phyloP scores from a whole-genome alignment of 2,113 vertebrate species.

The Neodon shergylaensis region DNA sequence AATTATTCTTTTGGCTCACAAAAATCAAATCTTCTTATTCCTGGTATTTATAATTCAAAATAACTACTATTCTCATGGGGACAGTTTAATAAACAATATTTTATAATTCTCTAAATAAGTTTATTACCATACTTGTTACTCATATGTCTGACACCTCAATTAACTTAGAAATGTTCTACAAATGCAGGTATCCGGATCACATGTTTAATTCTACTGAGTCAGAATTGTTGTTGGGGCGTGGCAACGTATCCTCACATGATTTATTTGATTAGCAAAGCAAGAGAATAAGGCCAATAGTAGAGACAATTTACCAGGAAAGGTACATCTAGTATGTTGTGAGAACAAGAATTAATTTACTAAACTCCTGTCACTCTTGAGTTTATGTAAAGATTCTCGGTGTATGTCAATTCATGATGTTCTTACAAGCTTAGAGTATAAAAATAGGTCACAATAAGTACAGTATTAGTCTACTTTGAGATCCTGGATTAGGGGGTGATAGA shows the following conservation, averaged over 20 bases:
- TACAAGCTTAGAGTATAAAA: constrained; percentile 64
- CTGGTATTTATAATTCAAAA: background rate
- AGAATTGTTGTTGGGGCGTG: background rate
- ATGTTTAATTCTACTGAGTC: no score
- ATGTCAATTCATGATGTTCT: constrained; percentile 33
- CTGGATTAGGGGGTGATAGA: constrained; percentile 63
- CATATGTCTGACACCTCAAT: background rate
- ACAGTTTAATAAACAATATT: background rate
- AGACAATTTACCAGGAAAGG: background rate
- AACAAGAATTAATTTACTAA: background rate
- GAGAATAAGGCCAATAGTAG: background rate
- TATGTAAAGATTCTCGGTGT: background rate
- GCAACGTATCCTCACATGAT: background rate
- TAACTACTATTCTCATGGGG: background rate
- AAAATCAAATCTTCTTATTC: background rate
- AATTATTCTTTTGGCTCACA: background rate
- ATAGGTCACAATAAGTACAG: constrained; percentile 53
- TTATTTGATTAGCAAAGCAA: background rate
- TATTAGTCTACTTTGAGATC: constrained; percentile 55
- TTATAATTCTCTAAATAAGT: background rate
- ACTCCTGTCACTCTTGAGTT: background rate
- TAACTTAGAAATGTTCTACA: background rate
- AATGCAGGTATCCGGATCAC: background rate
- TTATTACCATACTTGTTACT: background rate
- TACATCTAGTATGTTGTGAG: background rate